These are phyloP conservation scores for Drosophila paucipuncta DNA, from an alignment of 2,888 invertebrate genomes.

Conservation along the genomic window DNA sequence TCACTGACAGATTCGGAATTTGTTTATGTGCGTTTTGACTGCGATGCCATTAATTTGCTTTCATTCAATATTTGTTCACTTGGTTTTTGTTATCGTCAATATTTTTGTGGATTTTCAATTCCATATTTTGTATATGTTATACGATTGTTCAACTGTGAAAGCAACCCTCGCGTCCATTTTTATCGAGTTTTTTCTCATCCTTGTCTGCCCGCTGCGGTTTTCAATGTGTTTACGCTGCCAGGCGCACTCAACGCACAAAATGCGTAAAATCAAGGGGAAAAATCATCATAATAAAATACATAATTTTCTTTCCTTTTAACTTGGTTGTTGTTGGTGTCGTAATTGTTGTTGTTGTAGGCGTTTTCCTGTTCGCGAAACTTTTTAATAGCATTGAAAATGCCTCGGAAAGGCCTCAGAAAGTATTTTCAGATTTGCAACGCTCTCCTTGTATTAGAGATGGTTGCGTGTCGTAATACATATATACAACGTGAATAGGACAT, in stretches of 20 bases:
- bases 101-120: neutral
- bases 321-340: constrained; percentile 10
- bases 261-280: constrained; percentile 55
- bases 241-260: constrained; percentile 61
- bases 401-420: constrained; percentile 53
- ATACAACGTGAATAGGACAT: neutral
- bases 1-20: neutral
- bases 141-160: neutral
- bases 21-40: neutral
- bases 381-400: constrained; percentile 75
- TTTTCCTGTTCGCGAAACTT: constrained; percentile 68
- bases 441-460: constrained; percentile 27
- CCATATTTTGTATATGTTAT: neutral
- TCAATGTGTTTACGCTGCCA: constrained; percentile 36
- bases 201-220: constrained; percentile 35
- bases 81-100: neutral
- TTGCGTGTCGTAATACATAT: neutral
- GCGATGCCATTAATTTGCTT: neutral
- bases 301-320: constrained; percentile 33
- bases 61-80: neutral
- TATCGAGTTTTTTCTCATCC: neutral
- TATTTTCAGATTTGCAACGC: constrained; percentile 70
- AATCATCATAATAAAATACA: constrained; percentile 70
- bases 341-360: constrained; percentile 36
- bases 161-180: constrained; percentile 22